Evolutionary conservation across 35 echinoderm and acorn worm species (phyloP), one percentile per base, ranked within the genome.

Genomic region (Chiridota heheva): DNA sequence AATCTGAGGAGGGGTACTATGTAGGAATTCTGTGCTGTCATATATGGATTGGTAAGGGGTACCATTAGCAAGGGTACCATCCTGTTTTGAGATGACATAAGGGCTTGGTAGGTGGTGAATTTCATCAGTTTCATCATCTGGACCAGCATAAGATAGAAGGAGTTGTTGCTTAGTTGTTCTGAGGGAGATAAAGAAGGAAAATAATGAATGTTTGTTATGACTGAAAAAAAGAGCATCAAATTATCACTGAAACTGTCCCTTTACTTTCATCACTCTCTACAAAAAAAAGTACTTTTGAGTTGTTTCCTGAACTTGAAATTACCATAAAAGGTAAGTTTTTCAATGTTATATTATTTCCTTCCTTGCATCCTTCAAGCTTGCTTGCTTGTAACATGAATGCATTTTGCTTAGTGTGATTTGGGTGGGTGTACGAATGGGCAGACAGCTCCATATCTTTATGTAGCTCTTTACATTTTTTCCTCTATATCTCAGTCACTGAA

Each of bases 1-100:
- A 5, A 87, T 87, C 33, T 77, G 74, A 4, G 85, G 85, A 13
- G 74, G 85, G 32, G 59, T 88, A 41, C 69, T 64, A 27, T 88
- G 86, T 36, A 86, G 77, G 60, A 93, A 93, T 62, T 93, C 90
- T 3, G 90, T 93, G 73, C 90, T 93, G 71, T 93, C 85, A 63
- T 93, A 93, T 25, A 93, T 57, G 7, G 90, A 83, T 13, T 69
- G 60, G 78, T 78, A 78, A 26, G 75, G 75, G 29, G 75, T 49
- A 53, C 48, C 51, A 17, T 39, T 66, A 13, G 69, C 58, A 34
- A 64, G 62, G 5, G 8, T 33, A 5, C 48, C 24, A 3, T 82
- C 86, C 26, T 82, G 77, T 30, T 91, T 86, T 35, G 68, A 72
- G n/a, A 70, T 81, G 10, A 60, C 45, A 45, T 44, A 70, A 1